A percentile compares a stretch with the other conserved stretches of the same genome.
phyloP scores from a whole-genome alignment of 1,140 invertebrate species.

The Harlomillsia oculata region DNA sequence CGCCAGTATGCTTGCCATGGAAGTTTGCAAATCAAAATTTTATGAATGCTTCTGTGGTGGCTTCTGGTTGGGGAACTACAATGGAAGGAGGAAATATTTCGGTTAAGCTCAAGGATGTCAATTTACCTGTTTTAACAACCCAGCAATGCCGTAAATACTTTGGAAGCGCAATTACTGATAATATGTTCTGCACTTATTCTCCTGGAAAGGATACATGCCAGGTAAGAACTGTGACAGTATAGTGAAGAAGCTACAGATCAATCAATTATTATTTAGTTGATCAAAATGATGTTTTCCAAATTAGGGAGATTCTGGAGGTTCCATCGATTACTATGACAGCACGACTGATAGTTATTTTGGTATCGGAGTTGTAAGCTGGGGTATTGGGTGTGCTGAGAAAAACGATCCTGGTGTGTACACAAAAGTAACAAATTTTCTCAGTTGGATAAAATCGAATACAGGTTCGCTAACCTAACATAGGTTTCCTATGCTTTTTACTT shows the following conservation, averaged over 20 bases:
- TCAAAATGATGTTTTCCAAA: too few relatives aligned
- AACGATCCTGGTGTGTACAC: constrained; percentile 20
- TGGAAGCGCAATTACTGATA: constrained; percentile 39
- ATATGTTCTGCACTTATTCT: constrained; percentile 57
- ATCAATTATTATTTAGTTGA: background rate
- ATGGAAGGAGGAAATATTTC: constrained; percentile 45
- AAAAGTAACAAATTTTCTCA: constrained; percentile 5
- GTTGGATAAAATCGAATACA: constrained; percentile 11
- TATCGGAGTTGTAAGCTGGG: constrained; percentile 46
- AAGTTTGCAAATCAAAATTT: background rate
- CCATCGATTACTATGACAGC: constrained; percentile 49
- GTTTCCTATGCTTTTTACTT: too few relatives aligned
- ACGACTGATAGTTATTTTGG: constrained; percentile 41
- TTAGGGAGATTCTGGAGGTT: constrained; percentile 58
- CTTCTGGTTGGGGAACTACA: constrained; percentile 7
- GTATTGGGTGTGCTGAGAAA: constrained; percentile 40
- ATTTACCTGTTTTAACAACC: constrained; percentile 48
- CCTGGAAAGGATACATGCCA: constrained; percentile 27
- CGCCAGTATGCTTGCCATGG: constrained; percentile 20
- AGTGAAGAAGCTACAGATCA: background rate
- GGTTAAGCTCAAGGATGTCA: constrained; percentile 48
- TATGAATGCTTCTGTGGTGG: background rate
- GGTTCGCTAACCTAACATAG: too few relatives aligned
- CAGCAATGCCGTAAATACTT: constrained; percentile 42
- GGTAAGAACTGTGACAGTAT: background rate